These are phyloP conservation scores for Hydractinia echinata DNA, from an alignment of 30 jellyfish, hydroid and myxozoan species.

Conservation along the genomic window DNA sequence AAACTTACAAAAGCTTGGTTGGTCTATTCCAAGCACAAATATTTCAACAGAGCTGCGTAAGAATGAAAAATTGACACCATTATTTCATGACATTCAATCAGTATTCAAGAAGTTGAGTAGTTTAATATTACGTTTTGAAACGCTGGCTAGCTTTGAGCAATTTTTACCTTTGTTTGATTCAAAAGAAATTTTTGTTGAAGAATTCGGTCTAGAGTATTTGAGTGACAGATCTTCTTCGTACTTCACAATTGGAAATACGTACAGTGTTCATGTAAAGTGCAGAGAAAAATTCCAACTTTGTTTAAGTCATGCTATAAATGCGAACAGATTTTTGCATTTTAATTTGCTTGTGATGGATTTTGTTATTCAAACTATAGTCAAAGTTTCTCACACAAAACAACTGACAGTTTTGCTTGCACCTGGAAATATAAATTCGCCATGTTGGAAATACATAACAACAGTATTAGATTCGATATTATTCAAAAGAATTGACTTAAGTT, in stretches of 20 bases:
- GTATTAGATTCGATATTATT: slow-evolving; percentile 44
- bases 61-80: slow-evolving; percentile 39
- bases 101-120: slow-evolving; percentile 52
- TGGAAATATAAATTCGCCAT: slow-evolving; percentile 65
- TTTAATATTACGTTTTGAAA: slow-evolving; percentile 48
- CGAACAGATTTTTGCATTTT: slow-evolving; percentile 58
- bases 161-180: slow-evolving; percentile 68
- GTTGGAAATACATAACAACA: slow-evolving; percentile 66
- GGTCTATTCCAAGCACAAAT: slow-evolving; percentile 64
- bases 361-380: slow-evolving; percentile 56
- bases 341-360: slow-evolving; percentile 66
- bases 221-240: slow-evolving; percentile 43
- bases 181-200: slow-evolving; percentile 43
- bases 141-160: slow-evolving; percentile 33
- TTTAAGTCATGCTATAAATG: slow-evolving; percentile 20
- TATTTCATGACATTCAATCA: slow-evolving; percentile 24
- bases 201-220: slow-evolving; percentile 53
- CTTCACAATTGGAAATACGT: slow-evolving; percentile 34
- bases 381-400: slow-evolving; percentile 69
- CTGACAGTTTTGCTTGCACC: slow-evolving; percentile 66
- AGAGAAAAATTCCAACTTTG: slow-evolving; percentile 28
- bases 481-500: slow-evolving; percentile 58
- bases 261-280: slow-evolving; percentile 24
- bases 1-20: slow-evolving; percentile 45
- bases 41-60: slow-evolving; percentile 20